Evolutionary conservation across 2,113 vertebrate species (phyloP), one percentile per base, ranked within the genome.

Genomic region (Rhombomys opimus): DNA sequence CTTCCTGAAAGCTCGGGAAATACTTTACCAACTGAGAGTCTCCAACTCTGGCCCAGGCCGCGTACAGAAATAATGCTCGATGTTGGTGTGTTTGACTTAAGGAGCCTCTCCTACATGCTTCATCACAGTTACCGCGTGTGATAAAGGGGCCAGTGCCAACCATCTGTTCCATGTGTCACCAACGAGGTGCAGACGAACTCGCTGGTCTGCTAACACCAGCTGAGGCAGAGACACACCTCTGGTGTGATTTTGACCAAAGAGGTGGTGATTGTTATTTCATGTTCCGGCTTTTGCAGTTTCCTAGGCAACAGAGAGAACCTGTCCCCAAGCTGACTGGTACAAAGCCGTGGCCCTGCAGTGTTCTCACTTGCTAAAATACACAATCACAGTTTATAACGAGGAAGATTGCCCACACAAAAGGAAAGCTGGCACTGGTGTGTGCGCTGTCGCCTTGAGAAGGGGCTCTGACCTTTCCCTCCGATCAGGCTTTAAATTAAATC

Each of bases 401-500:
- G 35, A 95, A 93, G 68, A 35, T 65, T 23, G 50, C 1, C 73
- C 4, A 3, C 50, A 52, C 13, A 89, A 46, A 35, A 91, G 5
- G 5, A 80, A 85, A 87, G 10, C 17, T 22, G 63, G 22, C 22
- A 23, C 20, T 87, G 27, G 9, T 30, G 14, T 65, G 52, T 38
- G 81, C 75, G 73, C 15, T 87, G 87, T 93, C 82, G 78, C 23
- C 91, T 95, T 78, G 52, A 88, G 84, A 87, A 90, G 93, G 70
- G 70, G 3, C 85, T 87, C 78, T 93, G 85, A 68, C 8, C 77
- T 80, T 95, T 97, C 70, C 57, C 63, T 85, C 41, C 63, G n/a
- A 88, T 90, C 18, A 5, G 2, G 50, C 81, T 97, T 94, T 95
- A 91, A 96, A 84, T 93, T 77, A 91, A 96, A 95, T 78, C 70